A percentile compares a stretch with the other conserved stretches of the same genome.
These are phyloP conservation scores for Protaetia brevitarsis DNA, from an alignment of 1,140 invertebrate genomes.

Conservation along the genomic window DNA sequence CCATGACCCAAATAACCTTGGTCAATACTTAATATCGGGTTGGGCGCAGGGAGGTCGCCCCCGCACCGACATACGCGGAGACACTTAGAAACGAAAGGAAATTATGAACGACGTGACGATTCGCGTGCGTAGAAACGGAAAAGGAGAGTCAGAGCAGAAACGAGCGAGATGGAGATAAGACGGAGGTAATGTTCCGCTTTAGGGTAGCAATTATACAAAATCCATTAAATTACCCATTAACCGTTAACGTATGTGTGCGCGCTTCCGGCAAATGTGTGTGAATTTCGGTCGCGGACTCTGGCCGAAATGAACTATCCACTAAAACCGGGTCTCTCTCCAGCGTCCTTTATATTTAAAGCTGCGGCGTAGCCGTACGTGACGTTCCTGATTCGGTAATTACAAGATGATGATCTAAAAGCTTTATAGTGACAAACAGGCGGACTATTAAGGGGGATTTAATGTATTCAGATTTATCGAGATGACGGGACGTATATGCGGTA, in stretches of 20 bases:
- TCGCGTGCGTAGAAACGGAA: neutral
- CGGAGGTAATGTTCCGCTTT: neutral
- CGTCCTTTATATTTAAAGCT: conserved; percentile 11
- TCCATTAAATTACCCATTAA: conserved; percentile 14
- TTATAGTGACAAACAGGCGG: neutral
- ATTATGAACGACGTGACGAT: neutral
- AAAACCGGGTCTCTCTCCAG: neutral
- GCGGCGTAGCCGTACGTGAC: neutral
- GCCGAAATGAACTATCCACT: neutral
- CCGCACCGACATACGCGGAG: neutral
- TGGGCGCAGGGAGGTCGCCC: neutral
- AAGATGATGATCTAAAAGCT: conserved; percentile 13
- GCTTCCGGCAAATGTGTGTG: neutral
- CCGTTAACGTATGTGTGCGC: neutral
- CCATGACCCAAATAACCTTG: neutral
- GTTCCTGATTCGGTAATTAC: conserved; percentile 5
- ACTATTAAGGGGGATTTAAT: neutral
- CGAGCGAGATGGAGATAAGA: neutral
- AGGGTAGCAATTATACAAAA: conserved; percentile 12
- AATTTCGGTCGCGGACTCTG: neutral
- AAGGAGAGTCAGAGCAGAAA: neutral
- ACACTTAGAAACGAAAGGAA: neutral
- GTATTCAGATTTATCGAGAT: conserved; percentile 2
- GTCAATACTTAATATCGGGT: neutral
- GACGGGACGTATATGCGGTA: neutral